phyloP scores from a whole-genome alignment of 2,113 vertebrate species.

The Callopanchax toddi region DNA sequence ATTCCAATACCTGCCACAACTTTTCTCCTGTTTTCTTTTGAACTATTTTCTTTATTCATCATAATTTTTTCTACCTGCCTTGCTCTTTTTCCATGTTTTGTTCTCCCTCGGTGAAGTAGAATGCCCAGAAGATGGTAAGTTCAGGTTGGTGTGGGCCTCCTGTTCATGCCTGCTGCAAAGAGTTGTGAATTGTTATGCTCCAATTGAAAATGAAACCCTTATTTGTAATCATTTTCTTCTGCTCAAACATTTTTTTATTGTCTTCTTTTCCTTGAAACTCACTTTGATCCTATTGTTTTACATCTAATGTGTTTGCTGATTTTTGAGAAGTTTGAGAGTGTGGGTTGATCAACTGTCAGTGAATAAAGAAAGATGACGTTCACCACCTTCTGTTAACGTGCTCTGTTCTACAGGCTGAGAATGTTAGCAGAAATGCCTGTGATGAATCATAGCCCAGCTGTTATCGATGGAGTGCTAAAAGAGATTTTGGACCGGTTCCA shows the following conservation, averaged over 20 bases:
- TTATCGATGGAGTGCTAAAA: constrained; percentile 63
- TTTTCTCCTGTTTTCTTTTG: constrained; percentile 60
- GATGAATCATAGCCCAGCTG: constrained; percentile 63
- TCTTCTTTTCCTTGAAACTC: not conserved
- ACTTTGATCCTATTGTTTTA: constrained; percentile 4
- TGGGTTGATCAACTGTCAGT: constrained; percentile 1
- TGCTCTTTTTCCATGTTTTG: constrained; percentile 80
- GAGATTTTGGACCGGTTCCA: constrained; percentile 60
- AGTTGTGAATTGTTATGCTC: constrained; percentile 69
- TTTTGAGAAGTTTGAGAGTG: constrained; percentile 7
- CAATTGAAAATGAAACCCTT: constrained; percentile 9
- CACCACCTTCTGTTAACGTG: constrained; percentile 21
- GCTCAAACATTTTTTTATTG: not conserved
- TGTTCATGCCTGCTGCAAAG: constrained; percentile 70
- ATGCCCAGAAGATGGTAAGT: constrained; percentile 99
- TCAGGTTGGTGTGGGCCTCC: constrained; percentile 84
- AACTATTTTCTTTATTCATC: constrained; percentile 80
- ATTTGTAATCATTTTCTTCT: constrained; percentile 1
- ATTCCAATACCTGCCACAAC: constrained; percentile 17
- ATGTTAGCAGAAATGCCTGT: constrained; percentile 37
- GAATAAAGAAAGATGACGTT: not conserved
- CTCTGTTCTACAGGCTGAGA: constrained; percentile 23
- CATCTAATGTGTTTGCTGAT: constrained; percentile 4
- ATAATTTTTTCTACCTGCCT: constrained; percentile 77
- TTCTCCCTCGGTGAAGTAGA: constrained; percentile 95